A percentile compares a stretch with the other conserved stretches of the same genome.
Conservation (phyloP, 2,797 vertebrate genomes). For the Peromyscus eremicus region DNA sequence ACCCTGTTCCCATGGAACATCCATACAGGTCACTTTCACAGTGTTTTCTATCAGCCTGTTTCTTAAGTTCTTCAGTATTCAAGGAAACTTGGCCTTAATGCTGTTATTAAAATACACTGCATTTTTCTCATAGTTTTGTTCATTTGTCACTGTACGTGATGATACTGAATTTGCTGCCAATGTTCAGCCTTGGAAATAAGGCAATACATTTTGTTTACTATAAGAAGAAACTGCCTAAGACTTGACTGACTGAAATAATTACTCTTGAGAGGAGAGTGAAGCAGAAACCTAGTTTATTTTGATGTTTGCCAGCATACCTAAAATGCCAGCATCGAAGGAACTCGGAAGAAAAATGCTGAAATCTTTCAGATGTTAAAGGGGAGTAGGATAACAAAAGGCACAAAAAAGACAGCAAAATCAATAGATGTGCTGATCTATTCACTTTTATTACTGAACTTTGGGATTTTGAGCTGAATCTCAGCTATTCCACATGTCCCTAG, state of each 20-base stretch:
- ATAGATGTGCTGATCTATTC: conserved; percentile 81
- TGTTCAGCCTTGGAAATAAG: conserved; percentile 74
- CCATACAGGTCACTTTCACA: conserved; percentile 5
- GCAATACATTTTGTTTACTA: conserved; percentile 74
- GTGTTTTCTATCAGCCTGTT: conserved; percentile 29
- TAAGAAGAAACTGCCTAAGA: conserved; percentile 66
- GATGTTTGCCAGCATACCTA: conserved; percentile 71
- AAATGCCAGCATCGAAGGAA: conserved; percentile 76
- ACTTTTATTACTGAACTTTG: conserved; percentile 84
- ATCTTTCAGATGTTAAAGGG: conserved; percentile 70
- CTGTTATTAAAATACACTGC: conserved; percentile 71
- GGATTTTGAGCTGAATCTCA: conserved; percentile 77
- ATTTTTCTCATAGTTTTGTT: conserved; percentile 74
- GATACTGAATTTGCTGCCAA: conserved; percentile 73
- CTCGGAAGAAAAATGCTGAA: conserved; percentile 76
- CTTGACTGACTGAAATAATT: conserved; percentile 78
- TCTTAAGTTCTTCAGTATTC: conserved; percentile 49
- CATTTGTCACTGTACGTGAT: conserved; percentile 69
- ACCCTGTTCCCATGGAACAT: background rate
- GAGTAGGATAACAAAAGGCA: conserved; percentile 81
- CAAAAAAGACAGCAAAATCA: conserved; percentile 75
- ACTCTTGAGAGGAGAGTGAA: conserved; percentile 66
- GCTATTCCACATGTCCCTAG: conserved; percentile 81
- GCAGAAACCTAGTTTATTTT: conserved; percentile 82
- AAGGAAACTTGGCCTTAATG: conserved; percentile 9